These are phyloP conservation scores for Agapostemon virescens DNA, from an alignment of 2,888 invertebrate species.

Conservation along the genomic window DNA sequence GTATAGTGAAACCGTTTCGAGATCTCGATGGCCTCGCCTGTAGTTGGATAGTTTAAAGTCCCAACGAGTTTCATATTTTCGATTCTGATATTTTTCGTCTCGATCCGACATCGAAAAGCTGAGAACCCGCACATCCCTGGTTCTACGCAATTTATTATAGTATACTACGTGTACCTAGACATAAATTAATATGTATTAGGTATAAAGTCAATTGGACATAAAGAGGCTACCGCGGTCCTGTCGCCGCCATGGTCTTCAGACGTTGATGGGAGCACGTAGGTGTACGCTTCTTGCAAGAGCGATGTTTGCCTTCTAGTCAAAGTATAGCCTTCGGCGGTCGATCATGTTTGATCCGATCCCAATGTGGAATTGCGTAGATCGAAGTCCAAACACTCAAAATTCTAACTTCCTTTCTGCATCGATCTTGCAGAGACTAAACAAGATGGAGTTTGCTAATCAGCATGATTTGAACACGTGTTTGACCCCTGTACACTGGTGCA, in stretches of 20 bases:
- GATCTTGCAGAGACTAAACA: neutral
- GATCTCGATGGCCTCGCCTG: too few relatives aligned
- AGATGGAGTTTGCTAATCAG: neutral
- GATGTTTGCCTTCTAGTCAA: constrained; percentile 2
- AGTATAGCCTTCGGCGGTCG: neutral
- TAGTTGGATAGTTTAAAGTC: too few relatives aligned
- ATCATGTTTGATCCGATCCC: constrained; percentile 3
- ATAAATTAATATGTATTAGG: neutral
- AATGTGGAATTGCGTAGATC: constrained; percentile 6
- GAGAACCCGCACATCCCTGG: too few relatives aligned
- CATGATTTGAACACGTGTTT: neutral
- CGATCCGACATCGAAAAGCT: too few relatives aligned
- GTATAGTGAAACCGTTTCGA: too few relatives aligned
- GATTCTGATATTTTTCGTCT: too few relatives aligned
- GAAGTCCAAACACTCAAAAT: neutral
- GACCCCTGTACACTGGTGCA: neutral
- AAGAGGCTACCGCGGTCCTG: neutral
- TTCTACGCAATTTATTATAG: neutral
- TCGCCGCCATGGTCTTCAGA: constrained; percentile 9
- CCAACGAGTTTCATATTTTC: too few relatives aligned
- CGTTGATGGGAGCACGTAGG: constrained; percentile 12
- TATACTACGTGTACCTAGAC: constrained; percentile 10
- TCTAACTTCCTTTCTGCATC: neutral
- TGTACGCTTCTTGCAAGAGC: neutral
- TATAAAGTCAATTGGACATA: constrained; percentile 9